Evolutionary conservation across 2,888 invertebrate species (phyloP), one percentile per base, ranked within the genome.

Genomic region (Onthophagus sagittarius): DNA sequence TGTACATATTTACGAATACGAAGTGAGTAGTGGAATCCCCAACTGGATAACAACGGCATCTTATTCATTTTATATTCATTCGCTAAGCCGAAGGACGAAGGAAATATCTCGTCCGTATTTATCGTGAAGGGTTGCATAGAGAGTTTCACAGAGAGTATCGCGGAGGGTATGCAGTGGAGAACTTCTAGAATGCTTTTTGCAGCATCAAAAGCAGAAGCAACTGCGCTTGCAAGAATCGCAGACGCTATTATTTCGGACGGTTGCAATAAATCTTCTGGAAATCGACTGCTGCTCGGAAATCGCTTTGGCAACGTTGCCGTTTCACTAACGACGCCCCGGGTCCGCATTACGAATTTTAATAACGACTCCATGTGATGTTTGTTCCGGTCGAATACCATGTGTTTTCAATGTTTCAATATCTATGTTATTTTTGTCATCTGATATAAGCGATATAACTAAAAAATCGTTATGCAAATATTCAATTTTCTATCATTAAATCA

Each of bases 211-310:
- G 39, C 39, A 7, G 39, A 53, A 53, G 39, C 39, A 64, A 31
- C 67, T 32, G 67, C n/a, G 15, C 31, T 15, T 23, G 31, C 31
- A 67, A 67, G 32, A 67, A 67, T 67, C 31, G 67, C 67, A 23
- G 67, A 67, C 67, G 23, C 67, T 32, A 67, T 67, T 67, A 67
- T 67, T 67, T 67, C 32, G 32, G 67, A 53, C 67, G 67, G 67
- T 23, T 23, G 23, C 23, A 23, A 31, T 67, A 67, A 67, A 67
- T 67, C 67, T 31, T 15, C 15, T 23, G 31, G 31, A 23, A 32
- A 67, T 32, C 31, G n/a, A 32, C 67, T 23, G 32, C 67, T 67
- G 32, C 67, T 67, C 32, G 31, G 32, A 67, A 67, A 67, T 67
- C 67, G 67, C 67, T 67, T 67, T 67, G 7, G 67, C 67, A 67